These are phyloP conservation scores for Lasiurus borealis DNA, from an alignment of 2,113 vertebrate species.

Conservation along the genomic window DNA sequence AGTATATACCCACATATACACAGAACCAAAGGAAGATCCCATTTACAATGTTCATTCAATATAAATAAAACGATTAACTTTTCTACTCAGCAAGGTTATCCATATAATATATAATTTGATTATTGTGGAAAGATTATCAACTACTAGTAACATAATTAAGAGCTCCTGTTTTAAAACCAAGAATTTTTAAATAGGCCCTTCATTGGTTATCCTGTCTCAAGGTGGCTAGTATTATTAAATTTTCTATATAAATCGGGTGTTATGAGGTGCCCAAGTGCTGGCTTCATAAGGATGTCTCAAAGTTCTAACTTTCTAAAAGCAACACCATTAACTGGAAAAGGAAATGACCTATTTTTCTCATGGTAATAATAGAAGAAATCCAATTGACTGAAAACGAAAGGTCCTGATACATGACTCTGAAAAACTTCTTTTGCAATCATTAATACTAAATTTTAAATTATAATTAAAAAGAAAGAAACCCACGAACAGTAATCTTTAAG, in stretches of 20 bases:
- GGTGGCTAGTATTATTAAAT: background rate
- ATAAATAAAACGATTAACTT: conserved; percentile 17
- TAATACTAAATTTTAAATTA: conserved; percentile 43
- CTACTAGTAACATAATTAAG: background rate
- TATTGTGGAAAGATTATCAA: background rate
- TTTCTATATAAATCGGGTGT: background rate
- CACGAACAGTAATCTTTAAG: conserved; percentile 3
- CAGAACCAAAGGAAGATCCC: background rate
- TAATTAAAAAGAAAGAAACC: conserved; percentile 32
- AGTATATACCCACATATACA: background rate
- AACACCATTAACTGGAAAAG: conserved; percentile 31
- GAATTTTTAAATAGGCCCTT: conserved; percentile 27
- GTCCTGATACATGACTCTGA: background rate
- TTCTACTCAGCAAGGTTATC: conserved; percentile 32
- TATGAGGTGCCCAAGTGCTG: background rate
- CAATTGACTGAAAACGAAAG: conserved; percentile 21
- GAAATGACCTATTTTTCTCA: conserved; percentile 25
- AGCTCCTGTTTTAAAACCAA: background rate
- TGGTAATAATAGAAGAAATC: background rate
- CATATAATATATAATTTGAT: background rate
- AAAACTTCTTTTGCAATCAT: conserved; percentile 31
- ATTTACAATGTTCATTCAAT: background rate
- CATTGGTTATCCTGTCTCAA: background rate
- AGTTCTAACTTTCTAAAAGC: conserved; percentile 51
- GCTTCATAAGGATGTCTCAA: conserved; percentile 3